Evolutionary conservation across 2,888 invertebrate species (phyloP).

Genomic region (Nymphalis c-album): DNA sequence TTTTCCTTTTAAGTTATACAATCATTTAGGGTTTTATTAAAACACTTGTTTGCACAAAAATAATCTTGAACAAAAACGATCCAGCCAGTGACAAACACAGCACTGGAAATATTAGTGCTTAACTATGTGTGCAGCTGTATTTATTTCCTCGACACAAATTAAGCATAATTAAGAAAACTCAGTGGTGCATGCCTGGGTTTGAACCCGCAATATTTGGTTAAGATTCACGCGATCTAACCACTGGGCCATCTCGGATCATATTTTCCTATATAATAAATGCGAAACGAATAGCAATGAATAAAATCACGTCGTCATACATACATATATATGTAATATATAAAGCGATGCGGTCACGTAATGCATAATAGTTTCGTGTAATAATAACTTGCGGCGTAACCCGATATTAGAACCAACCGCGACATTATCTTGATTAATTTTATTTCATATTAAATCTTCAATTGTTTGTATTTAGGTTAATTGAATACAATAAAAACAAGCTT

Average conservation of each 20-base stretch:
- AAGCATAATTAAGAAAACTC: no score
- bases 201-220: no score
- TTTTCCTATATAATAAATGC: not conserved
- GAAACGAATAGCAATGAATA: constrained; percentile 4
- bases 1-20: no score
- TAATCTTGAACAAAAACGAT: not conserved
- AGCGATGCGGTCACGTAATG: constrained; percentile 20
- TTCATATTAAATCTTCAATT: constrained; percentile 8
- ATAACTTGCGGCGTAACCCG: constrained; percentile 3
- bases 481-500: not conserved
- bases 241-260: no score
- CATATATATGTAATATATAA: not conserved
- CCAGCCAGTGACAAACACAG: no score
- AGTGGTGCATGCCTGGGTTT: no score
- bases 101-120: no score
- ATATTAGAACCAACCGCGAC: constrained; percentile 16
- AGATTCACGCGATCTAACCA: no score
- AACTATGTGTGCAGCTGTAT: no score
- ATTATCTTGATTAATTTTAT: constrained; percentile 20
- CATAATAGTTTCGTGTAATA: constrained; percentile 17
- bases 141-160: no score
- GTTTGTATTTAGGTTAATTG: not conserved
- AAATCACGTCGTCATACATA: constrained; percentile 1
- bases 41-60: not conserved
- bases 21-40: not conserved